Percentiles rank a stretch among this genome's conserved stretches.
Evolutionary conservation across 2,797 vertebrate genomes (phyloP).

Genomic region (Siniperca scherzeri): DNA sequence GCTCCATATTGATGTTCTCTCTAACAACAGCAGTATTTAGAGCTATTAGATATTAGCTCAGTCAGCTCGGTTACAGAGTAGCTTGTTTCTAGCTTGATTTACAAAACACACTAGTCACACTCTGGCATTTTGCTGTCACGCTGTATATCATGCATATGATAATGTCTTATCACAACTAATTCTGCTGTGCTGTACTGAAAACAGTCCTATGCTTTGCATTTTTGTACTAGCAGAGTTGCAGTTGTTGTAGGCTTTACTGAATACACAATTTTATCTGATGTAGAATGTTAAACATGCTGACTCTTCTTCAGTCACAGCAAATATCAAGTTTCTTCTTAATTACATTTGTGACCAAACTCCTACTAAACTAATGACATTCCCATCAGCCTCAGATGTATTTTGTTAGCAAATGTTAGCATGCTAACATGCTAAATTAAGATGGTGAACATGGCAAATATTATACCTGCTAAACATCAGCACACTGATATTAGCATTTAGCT

Average conservation of each 20-base stretch:
- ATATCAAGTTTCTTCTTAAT: background rate
- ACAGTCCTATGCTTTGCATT: conserved; percentile 15
- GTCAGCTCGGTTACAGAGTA: conserved; percentile 19
- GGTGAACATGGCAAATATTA: background rate
- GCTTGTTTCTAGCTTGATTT: conserved; percentile 49
- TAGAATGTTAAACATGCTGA: conserved; percentile 2
- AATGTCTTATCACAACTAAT: conserved; percentile 29
- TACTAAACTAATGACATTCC: background rate
- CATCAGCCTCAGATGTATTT: too few species aligned
- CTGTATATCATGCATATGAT: conserved; percentile 17
- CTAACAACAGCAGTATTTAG: conserved; percentile 47
- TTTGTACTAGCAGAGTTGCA: conserved; percentile 3
- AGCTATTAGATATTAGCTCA: conserved; percentile 48
- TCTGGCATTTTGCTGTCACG: conserved; percentile 20
- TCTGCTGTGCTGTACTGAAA: conserved; percentile 22
- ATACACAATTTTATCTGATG: conserved; percentile 18
- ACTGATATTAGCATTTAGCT: background rate
- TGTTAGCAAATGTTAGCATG: background rate
- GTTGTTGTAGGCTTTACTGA: conserved; percentile 11
- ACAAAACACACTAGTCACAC: conserved; percentile 27
- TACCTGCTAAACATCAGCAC: background rate
- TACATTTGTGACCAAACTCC: background rate
- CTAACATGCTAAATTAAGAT: background rate
- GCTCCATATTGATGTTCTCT: conserved; percentile 47
- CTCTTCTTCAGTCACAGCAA: background rate